Evolutionary conservation across 2,113 vertebrate genomes (phyloP).

Genomic region (Odocoileus hemionus): DNA sequence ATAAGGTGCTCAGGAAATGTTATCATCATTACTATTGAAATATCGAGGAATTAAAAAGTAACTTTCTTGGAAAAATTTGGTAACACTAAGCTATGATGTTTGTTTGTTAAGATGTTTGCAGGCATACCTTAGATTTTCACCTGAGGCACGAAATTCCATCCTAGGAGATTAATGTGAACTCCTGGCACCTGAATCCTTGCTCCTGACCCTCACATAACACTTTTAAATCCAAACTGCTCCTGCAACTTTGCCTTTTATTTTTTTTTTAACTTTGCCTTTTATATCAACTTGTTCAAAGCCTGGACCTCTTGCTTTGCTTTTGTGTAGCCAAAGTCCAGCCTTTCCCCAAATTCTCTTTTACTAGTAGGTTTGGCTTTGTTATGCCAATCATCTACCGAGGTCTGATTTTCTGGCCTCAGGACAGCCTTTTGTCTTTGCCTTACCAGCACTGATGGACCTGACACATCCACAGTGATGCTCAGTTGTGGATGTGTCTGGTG

Average conservation of each 20-base stretch:
- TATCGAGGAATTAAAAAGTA: not conserved
- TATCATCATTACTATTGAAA: not conserved
- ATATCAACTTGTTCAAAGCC: not conserved
- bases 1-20: not conserved
- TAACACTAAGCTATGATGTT: not conserved
- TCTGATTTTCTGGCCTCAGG: not conserved
- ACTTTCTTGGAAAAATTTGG: not conserved
- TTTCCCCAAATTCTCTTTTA: not conserved
- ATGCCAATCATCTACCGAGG: not conserved
- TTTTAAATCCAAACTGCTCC: not conserved
- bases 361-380: not conserved
- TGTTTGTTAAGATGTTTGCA: not conserved
- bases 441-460: not conserved
- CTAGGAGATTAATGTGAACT: not conserved
- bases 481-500: not conserved
- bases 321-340: not conserved
- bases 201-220: not conserved
- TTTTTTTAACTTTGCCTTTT: not conserved
- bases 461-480: not conserved
- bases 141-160: not conserved
- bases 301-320: not conserved
- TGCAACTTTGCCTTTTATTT: not conserved
- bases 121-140: not conserved
- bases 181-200: not conserved
- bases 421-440: not conserved